These are phyloP conservation scores for Oreochromis mossambicus DNA, from an alignment of 2,797 vertebrate genomes.

Conservation along the genomic window DNA sequence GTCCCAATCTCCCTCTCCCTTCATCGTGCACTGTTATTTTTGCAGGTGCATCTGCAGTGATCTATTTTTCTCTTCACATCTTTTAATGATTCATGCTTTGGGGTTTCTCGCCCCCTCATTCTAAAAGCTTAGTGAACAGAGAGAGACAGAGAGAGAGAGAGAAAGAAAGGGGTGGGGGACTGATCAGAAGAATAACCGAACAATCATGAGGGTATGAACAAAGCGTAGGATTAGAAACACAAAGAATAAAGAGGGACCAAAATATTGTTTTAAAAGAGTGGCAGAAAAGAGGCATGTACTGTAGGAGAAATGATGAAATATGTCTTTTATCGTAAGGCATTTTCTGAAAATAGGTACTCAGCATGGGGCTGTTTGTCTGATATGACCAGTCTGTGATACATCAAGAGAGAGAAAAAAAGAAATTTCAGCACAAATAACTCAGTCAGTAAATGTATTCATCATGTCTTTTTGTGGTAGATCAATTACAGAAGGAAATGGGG, in stretches of 20 bases:
- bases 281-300: not conserved
- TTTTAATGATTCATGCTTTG: conserved; percentile 75
- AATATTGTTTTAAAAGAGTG: not conserved
- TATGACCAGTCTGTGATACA: not conserved
- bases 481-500: not conserved
- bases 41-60: conserved; percentile 74
- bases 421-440: conserved; percentile 16
- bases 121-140: conserved; percentile 52
- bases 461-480: not conserved
- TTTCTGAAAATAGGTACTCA: conserved; percentile 15
- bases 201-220: conserved; percentile 17
- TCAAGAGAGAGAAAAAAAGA: not conserved
- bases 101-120: conserved; percentile 62
- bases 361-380: not conserved
- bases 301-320: not conserved
- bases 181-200: conserved; percentile 47
- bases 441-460: not conserved
- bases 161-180: not conserved
- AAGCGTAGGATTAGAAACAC: conserved; percentile 24
- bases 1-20: conserved; percentile 31
- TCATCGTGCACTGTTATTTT: conserved; percentile 48
- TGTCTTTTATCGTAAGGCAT: not conserved
- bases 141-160: not conserved
- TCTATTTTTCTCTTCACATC: conserved; percentile 70
- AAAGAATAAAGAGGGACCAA: conserved; percentile 8